Evolutionary conservation across 2,888 invertebrate genomes (phyloP).

Genomic region (Epirrita christyi): DNA sequence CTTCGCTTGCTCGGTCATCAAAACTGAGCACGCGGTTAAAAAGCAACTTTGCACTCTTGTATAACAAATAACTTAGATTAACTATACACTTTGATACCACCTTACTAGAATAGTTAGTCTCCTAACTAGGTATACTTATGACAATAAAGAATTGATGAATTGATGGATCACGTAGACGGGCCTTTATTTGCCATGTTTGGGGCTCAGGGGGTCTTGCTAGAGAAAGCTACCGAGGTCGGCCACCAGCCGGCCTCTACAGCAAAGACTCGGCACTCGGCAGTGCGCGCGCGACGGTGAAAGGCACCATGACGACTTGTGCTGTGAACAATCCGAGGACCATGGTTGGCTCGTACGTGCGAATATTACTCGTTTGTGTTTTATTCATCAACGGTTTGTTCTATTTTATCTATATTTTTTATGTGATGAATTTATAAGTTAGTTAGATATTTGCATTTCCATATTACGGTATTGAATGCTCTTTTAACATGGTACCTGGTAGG

Average conservation of each 20-base stretch:
- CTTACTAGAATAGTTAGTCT: too few relatives aligned
- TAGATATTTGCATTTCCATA: background rate
- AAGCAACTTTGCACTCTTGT: too few relatives aligned
- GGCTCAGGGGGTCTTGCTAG: slow-evolving; percentile 71
- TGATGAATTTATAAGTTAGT: background rate
- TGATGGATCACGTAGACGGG: too few relatives aligned
- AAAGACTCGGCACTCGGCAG: slow-evolving; percentile 56
- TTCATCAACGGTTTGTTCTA: slow-evolving; percentile 73
- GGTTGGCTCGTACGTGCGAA: slow-evolving; percentile 65
- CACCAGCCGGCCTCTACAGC: slow-evolving; percentile 49
- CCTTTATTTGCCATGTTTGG: too few relatives aligned
- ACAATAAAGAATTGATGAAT: too few relatives aligned
- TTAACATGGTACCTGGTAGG: slow-evolving; percentile 39
- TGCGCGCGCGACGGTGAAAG: slow-evolving; percentile 81
- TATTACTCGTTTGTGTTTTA: slow-evolving; percentile 72
- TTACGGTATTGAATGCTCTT: slow-evolving; percentile 1
- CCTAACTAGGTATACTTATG: too few relatives aligned
- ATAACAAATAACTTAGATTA: too few relatives aligned
- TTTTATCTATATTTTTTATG: slow-evolving; percentile 32
- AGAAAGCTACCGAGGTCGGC: slow-evolving; percentile 77
- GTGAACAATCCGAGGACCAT: slow-evolving; percentile 61
- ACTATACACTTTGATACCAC: too few relatives aligned
- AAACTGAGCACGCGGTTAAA: too few relatives aligned
- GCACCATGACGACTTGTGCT: slow-evolving; percentile 62
- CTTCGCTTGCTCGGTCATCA: too few relatives aligned